These are phyloP conservation scores for Ethmia dodecea DNA, from an alignment of 2,888 invertebrate genomes.

Conservation along the genomic window DNA sequence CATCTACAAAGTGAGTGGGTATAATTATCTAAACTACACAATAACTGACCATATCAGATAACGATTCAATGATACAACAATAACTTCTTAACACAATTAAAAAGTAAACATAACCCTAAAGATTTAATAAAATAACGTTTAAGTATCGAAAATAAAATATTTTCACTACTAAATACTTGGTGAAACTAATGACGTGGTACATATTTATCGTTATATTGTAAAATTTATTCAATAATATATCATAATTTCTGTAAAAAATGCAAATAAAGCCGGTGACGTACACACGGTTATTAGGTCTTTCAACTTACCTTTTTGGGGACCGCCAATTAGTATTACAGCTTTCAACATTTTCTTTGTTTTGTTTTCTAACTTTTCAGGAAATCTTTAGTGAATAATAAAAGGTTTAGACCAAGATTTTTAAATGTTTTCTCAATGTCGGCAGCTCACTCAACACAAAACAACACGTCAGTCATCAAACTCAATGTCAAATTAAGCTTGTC, in stretches of 20 bases:
- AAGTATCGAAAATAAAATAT: too few relatives aligned
- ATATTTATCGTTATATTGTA: constrained; percentile 1
- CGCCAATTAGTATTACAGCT: constrained; percentile 95
- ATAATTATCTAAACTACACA: too few relatives aligned
- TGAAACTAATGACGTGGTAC: background rate
- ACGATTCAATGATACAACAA: too few relatives aligned
- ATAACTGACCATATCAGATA: too few relatives aligned
- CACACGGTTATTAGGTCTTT: constrained; percentile 7
- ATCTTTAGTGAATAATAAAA: too few relatives aligned
- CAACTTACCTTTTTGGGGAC: constrained; percentile 92
- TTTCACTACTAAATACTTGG: too few relatives aligned
- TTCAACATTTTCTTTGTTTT: constrained; percentile 79
- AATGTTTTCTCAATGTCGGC: too few relatives aligned
- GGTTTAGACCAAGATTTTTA: too few relatives aligned
- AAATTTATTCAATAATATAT: constrained; percentile 1
- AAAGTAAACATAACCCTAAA: background rate
- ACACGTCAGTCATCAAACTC: constrained; percentile 2
- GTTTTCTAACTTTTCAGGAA: background rate
- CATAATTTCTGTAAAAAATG: background rate
- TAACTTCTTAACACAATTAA: too few relatives aligned
- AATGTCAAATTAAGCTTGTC: too few relatives aligned
- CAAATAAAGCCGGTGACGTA: constrained; percentile 41
- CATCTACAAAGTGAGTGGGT: too few relatives aligned
- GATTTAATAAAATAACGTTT: too few relatives aligned
- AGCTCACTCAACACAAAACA: background rate